A percentile compares a stretch with the other conserved stretches of the same genome.
phyloP scores from a whole-genome alignment of 2,888 invertebrate genomes.

The Timandra comae region DNA sequence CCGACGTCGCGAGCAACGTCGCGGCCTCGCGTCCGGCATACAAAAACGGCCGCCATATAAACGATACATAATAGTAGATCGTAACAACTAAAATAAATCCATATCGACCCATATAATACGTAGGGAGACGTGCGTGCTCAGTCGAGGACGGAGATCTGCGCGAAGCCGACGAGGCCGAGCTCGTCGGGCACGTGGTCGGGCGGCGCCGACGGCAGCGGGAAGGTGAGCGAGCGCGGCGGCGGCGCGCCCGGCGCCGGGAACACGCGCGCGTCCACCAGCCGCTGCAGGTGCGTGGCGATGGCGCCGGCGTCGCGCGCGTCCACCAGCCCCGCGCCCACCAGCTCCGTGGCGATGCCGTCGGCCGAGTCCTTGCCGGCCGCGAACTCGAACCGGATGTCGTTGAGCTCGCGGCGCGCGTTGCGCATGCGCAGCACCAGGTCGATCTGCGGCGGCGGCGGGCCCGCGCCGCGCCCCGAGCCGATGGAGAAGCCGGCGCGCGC shows the following conservation, averaged over 20 bases:
- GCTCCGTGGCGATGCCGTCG: constrained; percentile 97
- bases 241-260: constrained; percentile 65
- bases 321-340: constrained; percentile 97
- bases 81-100: constrained; percentile 42
- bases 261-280: constrained; percentile 83
- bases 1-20: neutral
- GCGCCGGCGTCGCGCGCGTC: constrained; percentile 93
- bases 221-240: constrained; percentile 85
- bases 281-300: constrained; percentile 95
- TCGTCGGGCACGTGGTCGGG: constrained; percentile 90
- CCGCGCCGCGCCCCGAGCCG: constrained; percentile 22
- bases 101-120: constrained; percentile 59
- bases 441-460: constrained; percentile 75
- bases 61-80: constrained; percentile 28
- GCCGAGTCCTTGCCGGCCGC: constrained; percentile 93
- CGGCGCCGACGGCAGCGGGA: constrained; percentile 83
- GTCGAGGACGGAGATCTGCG: constrained; percentile 96
- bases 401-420: constrained; percentile 93
- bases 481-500: constrained; percentile 23
- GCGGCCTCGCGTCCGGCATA: constrained; percentile 13
- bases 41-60: constrained; percentile 31
- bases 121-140: constrained; percentile 53
- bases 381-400: constrained; percentile 99
- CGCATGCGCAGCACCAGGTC: constrained; percentile 93
- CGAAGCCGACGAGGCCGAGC: constrained; percentile 96